Evolutionary conservation across 2,113 vertebrate genomes (phyloP), one percentile per base, ranked within the genome.

Genomic region (Halcyon malimbica): DNA sequence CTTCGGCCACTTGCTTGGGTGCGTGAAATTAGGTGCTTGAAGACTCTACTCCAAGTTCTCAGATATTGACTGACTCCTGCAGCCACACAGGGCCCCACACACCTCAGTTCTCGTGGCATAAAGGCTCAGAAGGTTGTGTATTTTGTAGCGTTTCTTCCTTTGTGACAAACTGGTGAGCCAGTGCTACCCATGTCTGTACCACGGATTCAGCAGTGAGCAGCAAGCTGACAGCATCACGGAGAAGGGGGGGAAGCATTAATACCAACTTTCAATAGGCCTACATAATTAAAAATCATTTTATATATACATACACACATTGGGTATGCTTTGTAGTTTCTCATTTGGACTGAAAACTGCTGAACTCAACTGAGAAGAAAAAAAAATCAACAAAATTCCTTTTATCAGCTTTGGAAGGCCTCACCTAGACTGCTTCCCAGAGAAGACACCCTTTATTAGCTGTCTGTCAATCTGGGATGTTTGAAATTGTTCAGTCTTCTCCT

Each of bases 251-350:
- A 53, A 35, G 10, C 20, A 42, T 67, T 59, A 59, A 31, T 53
- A 29, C 13, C 21, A 41, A 46, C 6, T 50, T 60, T 9, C 8
- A 35, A 57, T 64, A 62, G 23, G 11, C 5, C 10, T 46, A 12
- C 2, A 0, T 16, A 29, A 23, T 42, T 60, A 19, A 21, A 60
- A 24, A 57, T 80, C 26, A 8, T 65, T 63, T 16, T 15, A 12
- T 28, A 3, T 33, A n/a, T 20, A 17, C 8, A 14, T 4, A 2
- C 23, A 44, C 10, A 16, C 0, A 1, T 23, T 1, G 2, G 54
- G 19, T 48, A 42, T 46, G 6, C 64, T 84, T 65, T 50, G 5
- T 31, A 54, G 51, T 83, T 83, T 71, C 35, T 78, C 5, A 3
- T 6, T 29, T 63, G 35, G 17, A 20, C 29, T 56, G 39, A 76